Base-by-base conservation (phyloP, 2,113 vertebrate species). In the Genyomyrus donnyi region DNA sequence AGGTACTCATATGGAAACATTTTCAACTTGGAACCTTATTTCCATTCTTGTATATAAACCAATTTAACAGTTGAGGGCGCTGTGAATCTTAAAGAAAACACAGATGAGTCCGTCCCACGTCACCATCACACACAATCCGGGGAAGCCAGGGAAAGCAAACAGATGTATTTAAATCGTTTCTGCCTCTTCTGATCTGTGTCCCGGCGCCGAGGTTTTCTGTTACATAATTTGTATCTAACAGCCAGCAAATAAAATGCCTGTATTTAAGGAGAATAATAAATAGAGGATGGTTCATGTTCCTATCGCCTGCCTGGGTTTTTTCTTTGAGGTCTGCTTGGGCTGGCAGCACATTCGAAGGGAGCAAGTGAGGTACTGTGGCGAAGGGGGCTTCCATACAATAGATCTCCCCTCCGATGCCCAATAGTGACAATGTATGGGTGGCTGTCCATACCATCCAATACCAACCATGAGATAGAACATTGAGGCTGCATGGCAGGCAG, bases 1-100 rank as follows among this genome's bases (percentile, higher is more conserved):
- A 13, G 62, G n/a, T 13, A 70, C n/a, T 31, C n/a, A 70, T 70
- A 70, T 70, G 62, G n/a, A 70, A 70, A 70, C n/a, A 13, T 70
- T 70, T 70, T 70, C 31, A 31, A 70, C 62, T 1, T 70, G n/a
- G 62, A 70, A 70, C 62, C 27, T 31, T 31, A 42, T 42, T 80
- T 80, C 74, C 83, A 85, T 85, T 39, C 19, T n/a, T 46, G 8
- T 27, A 52, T 42, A 52, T 85, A 15, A 31, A n/a, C 70, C 24
- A 17, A 21, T 27, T 58, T 46, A 91, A 85, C 94, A 92, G 90
- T 91, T 94, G 95, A 93, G 93, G 95, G 93, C 66, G 52, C 88
- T 90, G 31, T 94, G 92, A 87, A 92, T 39, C 90, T 92, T 86
- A 86, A 90, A 24, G 92, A 19, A 11, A 42, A 80, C 70, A 39